phyloP scores from a whole-genome alignment of 2,888 invertebrate genomes.

The Creontiades dilutus region DNA sequence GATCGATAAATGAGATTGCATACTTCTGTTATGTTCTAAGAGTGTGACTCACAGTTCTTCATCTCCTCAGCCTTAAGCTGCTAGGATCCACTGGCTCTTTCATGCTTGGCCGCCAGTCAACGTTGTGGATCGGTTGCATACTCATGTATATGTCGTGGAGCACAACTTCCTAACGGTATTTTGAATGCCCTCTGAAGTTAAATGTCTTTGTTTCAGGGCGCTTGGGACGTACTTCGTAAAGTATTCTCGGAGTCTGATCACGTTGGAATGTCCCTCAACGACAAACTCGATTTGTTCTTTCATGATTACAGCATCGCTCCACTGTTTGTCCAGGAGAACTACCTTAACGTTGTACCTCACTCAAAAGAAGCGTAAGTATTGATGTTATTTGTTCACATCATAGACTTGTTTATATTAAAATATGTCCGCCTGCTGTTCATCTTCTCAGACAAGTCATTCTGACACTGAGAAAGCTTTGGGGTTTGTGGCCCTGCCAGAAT shows the following conservation, averaged over 20 bases:
- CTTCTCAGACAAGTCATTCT: too few relatives aligned
- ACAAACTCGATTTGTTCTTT: constrained; percentile 95
- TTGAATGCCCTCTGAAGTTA: background rate
- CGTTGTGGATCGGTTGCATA: background rate
- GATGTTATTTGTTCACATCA: too few relatives aligned
- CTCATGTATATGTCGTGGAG: background rate
- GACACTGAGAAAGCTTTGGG: too few relatives aligned
- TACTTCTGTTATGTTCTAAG: too few relatives aligned
- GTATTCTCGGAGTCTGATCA: constrained; percentile 92
- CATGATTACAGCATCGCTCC: constrained; percentile 98
- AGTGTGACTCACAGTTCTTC: too few relatives aligned
- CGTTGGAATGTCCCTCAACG: constrained; percentile 87
- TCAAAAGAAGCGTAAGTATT: constrained; percentile 83
- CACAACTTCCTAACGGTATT: background rate
- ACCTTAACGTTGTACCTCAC: constrained; percentile 88
- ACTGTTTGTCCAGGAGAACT: constrained; percentile 98
- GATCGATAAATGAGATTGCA: too few relatives aligned
- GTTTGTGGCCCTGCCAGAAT: too few relatives aligned
- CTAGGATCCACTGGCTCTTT: too few relatives aligned
- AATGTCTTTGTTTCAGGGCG: constrained; percentile 82
- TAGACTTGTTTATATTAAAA: too few relatives aligned
- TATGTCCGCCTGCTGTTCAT: too few relatives aligned
- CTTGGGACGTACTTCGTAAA: constrained; percentile 94
- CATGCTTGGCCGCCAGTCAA: background rate
- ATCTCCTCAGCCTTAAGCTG: too few relatives aligned